phyloP scores from a whole-genome alignment of 2,888 invertebrate species.

The Escarpia spicata region DNA sequence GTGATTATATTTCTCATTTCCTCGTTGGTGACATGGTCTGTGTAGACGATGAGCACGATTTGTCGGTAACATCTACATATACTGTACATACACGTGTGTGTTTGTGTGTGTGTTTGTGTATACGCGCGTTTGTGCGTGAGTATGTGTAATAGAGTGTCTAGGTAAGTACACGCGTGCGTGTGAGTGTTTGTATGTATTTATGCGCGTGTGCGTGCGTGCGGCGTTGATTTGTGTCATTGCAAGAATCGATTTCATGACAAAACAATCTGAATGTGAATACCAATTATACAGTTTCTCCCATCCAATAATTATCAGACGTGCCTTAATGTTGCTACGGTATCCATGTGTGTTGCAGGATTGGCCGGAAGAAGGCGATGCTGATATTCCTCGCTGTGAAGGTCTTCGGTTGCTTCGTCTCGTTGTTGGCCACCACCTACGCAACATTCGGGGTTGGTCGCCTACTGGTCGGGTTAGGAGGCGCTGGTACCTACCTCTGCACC shows the following conservation, averaged over 20 bases:
- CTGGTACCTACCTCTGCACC: constrained; percentile 24
- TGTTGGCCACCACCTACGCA: constrained; percentile 28
- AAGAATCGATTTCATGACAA: constrained; percentile 17
- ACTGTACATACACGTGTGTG: no score
- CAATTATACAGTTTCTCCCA: no score
- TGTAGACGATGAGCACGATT: no score
- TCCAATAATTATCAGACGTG: no score
- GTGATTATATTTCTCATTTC: no score
- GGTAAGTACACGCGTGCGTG: background rate
- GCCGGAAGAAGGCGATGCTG: constrained; percentile 29
- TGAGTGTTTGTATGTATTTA: constrained; percentile 29
- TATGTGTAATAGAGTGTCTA: background rate
- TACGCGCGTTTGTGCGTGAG: background rate
- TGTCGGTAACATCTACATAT: no score
- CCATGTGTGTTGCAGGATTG: constrained; percentile 30
- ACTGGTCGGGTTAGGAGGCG: constrained; percentile 30
- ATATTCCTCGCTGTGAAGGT: constrained; percentile 29
- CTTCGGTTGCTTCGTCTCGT: constrained; percentile 20
- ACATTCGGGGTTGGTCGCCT: constrained; percentile 30
- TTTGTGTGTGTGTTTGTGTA: background rate
- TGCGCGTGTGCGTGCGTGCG: constrained; percentile 26
- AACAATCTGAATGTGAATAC: background rate
- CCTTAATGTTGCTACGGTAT: background rate
- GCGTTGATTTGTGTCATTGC: constrained; percentile 28
- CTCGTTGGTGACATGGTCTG: no score